Conservation (phyloP, 2,797 vertebrate genomes). For the Eulemur albifrons region DNA sequence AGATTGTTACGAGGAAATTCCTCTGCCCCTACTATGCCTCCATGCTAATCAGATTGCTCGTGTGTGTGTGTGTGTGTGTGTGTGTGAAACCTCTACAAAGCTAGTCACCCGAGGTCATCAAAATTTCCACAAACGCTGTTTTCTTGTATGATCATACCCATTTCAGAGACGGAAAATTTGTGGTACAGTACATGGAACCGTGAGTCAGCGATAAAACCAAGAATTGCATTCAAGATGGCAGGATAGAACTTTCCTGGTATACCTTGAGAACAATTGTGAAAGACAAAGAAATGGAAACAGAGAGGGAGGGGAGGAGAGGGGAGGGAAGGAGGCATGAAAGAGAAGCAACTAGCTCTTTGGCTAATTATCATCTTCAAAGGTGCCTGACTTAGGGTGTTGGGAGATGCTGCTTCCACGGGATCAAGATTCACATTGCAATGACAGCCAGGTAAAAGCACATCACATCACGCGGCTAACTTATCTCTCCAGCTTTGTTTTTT, state of each 20-base stretch:
- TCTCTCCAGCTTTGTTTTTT: not conserved
- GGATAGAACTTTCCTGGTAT: not conserved
- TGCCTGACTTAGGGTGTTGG: not conserved
- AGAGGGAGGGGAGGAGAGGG: rapidly evolving
- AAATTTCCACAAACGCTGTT: not conserved
- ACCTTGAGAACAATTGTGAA: not conserved
- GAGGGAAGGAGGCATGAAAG: not conserved
- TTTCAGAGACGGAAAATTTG: slow-evolving; percentile 12
- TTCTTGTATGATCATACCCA: not conserved
- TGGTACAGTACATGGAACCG: not conserved
- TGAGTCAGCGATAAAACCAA: not conserved
- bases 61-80: not conserved
- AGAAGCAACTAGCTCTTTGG: not conserved
- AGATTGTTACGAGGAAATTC: slow-evolving; percentile 19
- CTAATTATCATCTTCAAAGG: not conserved
- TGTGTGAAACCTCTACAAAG: not conserved
- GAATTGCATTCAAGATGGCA: not conserved
- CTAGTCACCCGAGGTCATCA: not conserved
- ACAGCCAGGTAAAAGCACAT: not conserved
- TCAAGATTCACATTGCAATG: not conserved
- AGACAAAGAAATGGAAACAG: not conserved
- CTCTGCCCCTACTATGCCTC: not conserved
- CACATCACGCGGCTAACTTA: rapidly evolving
- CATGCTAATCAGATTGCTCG: not conserved
- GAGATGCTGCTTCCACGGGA: not conserved